These are phyloP conservation scores for Caenorhabditis plicata DNA, from an alignment of 2,888 invertebrate species.

Conservation along the genomic window DNA sequence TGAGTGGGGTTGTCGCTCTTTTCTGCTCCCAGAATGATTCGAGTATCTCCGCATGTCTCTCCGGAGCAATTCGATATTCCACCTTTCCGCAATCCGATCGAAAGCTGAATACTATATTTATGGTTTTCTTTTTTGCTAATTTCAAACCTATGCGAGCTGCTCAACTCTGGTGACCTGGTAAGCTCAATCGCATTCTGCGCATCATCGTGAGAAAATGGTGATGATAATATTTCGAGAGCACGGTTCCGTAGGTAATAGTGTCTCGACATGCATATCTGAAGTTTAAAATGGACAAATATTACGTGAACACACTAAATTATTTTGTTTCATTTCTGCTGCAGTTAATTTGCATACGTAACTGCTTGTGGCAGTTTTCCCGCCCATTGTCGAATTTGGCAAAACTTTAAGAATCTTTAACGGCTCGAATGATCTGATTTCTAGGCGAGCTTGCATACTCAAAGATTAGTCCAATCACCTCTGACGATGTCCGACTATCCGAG, in stretches of 20 bases:
- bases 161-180: constrained; percentile 29
- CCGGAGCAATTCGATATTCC: constrained; percentile 34
- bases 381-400: too few relatives aligned
- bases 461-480: too few relatives aligned
- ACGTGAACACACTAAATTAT: too few relatives aligned
- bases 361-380: too few relatives aligned
- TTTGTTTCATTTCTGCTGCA: too few relatives aligned
- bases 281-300: too few relatives aligned
- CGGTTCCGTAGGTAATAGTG: constrained; percentile 36
- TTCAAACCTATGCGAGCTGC: constrained; percentile 24
- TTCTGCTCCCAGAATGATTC: constrained; percentile 34
- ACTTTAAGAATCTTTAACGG: too few relatives aligned
- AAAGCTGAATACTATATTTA: constrained; percentile 9
- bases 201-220: background rate
- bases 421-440: too few relatives aligned
- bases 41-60: constrained; percentile 28
- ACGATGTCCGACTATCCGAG: too few relatives aligned
- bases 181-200: constrained; percentile 6
- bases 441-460: too few relatives aligned
- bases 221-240: constrained; percentile 14
- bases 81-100: constrained; percentile 29
- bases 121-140: background rate
- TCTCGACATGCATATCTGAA: constrained; percentile 28
- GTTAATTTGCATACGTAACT: too few relatives aligned
- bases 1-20: constrained; percentile 1